A percentile compares a stretch with the other conserved stretches of the same genome.
These are phyloP conservation scores for Melanerpes formicivorus DNA, from an alignment of 2,113 vertebrate genomes.

Conservation along the genomic window DNA sequence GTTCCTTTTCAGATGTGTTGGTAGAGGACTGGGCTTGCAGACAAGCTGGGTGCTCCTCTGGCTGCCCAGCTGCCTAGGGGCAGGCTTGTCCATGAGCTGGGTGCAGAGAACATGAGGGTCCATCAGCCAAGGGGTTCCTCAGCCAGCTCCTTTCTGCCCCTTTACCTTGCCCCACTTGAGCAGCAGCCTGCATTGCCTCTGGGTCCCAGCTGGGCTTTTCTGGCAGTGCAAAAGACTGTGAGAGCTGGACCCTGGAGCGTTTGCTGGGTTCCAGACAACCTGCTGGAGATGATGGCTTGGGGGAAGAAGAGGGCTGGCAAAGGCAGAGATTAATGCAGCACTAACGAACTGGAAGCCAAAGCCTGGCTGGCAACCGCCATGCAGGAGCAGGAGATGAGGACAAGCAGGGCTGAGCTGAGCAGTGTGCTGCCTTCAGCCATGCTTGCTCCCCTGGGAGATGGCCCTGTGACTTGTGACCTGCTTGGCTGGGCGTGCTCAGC, in stretches of 20 bases:
- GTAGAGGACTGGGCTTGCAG: not conserved
- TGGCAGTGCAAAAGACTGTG: rapidly evolving
- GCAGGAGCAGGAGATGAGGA: not conserved
- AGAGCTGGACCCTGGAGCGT: not conserved
- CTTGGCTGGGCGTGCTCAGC: not conserved
- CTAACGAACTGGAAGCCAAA: not conserved
- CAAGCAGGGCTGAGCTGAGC: not conserved
- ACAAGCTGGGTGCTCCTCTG: not conserved
- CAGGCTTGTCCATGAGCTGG: not conserved
- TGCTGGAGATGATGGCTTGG: rapidly evolving
- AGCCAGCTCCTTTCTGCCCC: not conserved
- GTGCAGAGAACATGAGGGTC: rapidly evolving
- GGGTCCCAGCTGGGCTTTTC: not conserved
- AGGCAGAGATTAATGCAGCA: not conserved
- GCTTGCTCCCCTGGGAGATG: not conserved
- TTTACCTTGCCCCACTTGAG: rapidly evolving
- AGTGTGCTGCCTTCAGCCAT: rapidly evolving
- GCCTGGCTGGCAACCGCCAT: not conserved
- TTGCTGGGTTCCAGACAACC: not conserved
- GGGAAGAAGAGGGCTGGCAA: not conserved
- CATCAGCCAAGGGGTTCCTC: not conserved
- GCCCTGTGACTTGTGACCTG: not conserved
- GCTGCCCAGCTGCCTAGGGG: not conserved
- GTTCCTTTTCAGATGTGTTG: not conserved
- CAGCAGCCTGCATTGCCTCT: not conserved